Evolutionary conservation across 2,797 vertebrate species (phyloP), one percentile per base, ranked within the genome.

Genomic region (Carduelis carduelis): DNA sequence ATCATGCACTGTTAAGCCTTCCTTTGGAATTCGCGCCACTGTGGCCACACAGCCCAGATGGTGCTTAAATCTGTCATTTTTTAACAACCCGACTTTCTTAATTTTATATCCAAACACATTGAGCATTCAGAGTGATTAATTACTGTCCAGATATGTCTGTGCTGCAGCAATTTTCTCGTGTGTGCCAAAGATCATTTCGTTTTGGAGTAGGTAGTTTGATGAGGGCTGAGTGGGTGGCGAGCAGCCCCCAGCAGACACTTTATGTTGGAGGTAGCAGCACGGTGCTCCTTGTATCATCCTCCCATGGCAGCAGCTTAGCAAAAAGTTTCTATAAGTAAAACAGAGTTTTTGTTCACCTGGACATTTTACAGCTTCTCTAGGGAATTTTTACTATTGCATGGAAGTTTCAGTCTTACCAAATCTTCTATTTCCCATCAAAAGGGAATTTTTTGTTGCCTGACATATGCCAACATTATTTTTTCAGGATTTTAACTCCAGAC

Each of bases 31-130:
- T 97, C 91, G 93, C 96, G 96, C 98, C 98, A 98, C 98, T 95
- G 97, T 97, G 98, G 98, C 98, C 98, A 98, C 95, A 78, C 95
- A 98, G 97, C 96, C 97, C 98, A 98, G 98, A 98, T 98, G 98
- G 98, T 96, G 97, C 98, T 97, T 96, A 98, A 98, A 98, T 98
- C 98, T 98, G 98, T 98, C 98, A 97, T 97, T 98, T 97, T 98
- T 97, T 98, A 98, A 98, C 98, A 98, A 98, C 98, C 95, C 82
- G 86, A 97, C 97, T 98, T 98, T 98, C 98, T 98, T 98, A 95
- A 84, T 98, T 98, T 98, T 98, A 98, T 98, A 97, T 97, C 97
- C 97, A 97, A 98, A 97, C 97, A 97, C 97, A 97, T 76, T 97
- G 91, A 94, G 95, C 96, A 97, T 97, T 98, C 94, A 5, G 94